A percentile compares a stretch with the other conserved stretches of the same genome.
Conservation (phyloP, 2,113 vertebrate species). For the Perca flavescens region DNA sequence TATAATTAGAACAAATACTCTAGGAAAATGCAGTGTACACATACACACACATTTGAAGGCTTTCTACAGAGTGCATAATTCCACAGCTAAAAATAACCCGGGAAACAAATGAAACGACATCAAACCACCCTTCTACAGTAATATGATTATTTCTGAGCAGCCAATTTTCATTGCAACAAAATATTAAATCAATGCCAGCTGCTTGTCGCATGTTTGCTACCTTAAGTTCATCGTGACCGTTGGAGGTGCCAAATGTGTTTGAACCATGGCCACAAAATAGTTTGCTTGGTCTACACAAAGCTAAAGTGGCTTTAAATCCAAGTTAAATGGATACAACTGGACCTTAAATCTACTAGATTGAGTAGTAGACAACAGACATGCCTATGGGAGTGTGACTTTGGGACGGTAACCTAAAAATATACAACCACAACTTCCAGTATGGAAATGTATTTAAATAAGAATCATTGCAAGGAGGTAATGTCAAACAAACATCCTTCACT, state of each 20-base stretch:
- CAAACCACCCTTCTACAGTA: conserved; percentile 30
- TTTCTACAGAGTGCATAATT: conserved; percentile 47
- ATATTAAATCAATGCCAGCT: conserved; percentile 38
- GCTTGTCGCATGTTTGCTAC: conserved; percentile 25
- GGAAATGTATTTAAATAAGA: conserved; percentile 66
- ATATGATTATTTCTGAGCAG: conserved; percentile 21
- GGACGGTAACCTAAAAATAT: not conserved
- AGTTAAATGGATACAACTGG: conserved; percentile 15
- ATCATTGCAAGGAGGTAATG: conserved; percentile 5
- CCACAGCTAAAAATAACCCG: conserved; percentile 52
- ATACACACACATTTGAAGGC: conserved; percentile 24
- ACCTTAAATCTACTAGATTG: conserved; percentile 1
- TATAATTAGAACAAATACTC: conserved; percentile 69
- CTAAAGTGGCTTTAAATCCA: conserved; percentile 34
- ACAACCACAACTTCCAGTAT: conserved; percentile 52
- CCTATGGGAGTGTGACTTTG: conserved; percentile 53
- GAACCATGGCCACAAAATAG: conserved; percentile 15
- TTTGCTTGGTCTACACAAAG: conserved; percentile 1
- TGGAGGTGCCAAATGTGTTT: conserved; percentile 1
- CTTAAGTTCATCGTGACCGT: conserved; percentile 4
- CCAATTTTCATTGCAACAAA: conserved; percentile 9
- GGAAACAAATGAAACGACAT: conserved; percentile 48
- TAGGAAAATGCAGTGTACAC: conserved; percentile 38
- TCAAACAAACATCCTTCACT: conserved; percentile 38
- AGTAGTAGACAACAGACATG: not conserved